Base-by-base conservation (phyloP, 2,797 vertebrate genomes). In the Acanthurus tractus region DNA sequence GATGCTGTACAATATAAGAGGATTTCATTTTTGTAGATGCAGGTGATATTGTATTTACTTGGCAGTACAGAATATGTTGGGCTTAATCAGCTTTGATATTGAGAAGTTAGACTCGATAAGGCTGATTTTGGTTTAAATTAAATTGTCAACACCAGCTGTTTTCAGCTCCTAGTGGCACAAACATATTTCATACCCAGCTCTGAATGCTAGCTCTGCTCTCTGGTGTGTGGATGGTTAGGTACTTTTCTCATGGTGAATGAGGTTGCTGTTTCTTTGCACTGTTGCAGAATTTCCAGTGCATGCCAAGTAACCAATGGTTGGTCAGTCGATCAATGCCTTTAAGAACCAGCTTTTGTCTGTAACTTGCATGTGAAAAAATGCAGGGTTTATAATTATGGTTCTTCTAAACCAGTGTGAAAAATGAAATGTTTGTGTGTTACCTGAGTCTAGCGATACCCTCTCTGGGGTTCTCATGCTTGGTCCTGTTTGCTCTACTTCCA, bases 391-490 rank as follows among this genome's bases (percentile, higher is more conserved):
- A 5, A 5, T 0, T 8, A 55, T 4, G 49, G 25, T 56, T 46
- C 34, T 44, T 58, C 13, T 34, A 49, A 73, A 63, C 44, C 8
- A 29, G 7, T 12, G 38, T 67, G 8, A 29, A 22, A 20, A 64
- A 49, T 15, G 5, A 7, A 11, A 34, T 9, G 9, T 29, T 58
- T 22, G 5, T 36, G 40, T 73, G 29, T 9, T 96, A 98, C 98
- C 97, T 93, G 97, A 96, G 87, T 98, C 97, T 82, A 98, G 81
- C 22, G 97, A 96, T 8, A 93, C 93, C 57, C 96, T 97, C 77
- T 97, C 96, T 15, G 96, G 92, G 46, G 93, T 96, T 86, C 93
- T 95, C 83, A 93, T 93, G 83, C 93, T 84, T 64, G 94, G 94
- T 74, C 74, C 92, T 55, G 92, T 96, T 76, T 96, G 96, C 83